Conservation (phyloP, 2,113 vertebrate genomes). For the Ascaphus truei region DNA sequence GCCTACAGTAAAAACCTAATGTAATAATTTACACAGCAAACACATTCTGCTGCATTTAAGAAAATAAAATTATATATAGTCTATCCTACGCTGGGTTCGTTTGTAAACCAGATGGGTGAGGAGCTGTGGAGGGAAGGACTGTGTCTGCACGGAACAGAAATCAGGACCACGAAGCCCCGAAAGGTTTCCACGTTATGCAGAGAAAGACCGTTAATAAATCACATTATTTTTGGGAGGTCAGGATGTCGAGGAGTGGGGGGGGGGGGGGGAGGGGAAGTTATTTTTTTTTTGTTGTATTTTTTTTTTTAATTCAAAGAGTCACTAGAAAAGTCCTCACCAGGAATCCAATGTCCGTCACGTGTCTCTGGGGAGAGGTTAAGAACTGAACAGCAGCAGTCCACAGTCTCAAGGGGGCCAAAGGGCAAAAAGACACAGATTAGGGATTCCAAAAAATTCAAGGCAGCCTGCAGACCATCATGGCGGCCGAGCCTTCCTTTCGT, state of each 20-base stretch:
- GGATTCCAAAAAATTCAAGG: conserved; percentile 50
- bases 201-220: conserved; percentile 41
- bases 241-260: conserved; percentile 29
- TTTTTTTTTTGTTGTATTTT: neutral
- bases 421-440: conserved; percentile 42
- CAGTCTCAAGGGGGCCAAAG: conserved; percentile 44
- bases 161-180: conserved; percentile 54
- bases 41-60: conserved; percentile 43
- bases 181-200: conserved; percentile 43
- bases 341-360: conserved; percentile 5
- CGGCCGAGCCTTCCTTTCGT: conserved; percentile 9
- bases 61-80: conserved; percentile 39
- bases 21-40: conserved; percentile 44
- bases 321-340: conserved; percentile 38
- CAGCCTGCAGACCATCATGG: conserved; percentile 53
- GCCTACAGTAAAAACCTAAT: conserved; percentile 41
- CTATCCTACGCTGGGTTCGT: conserved; percentile 18
- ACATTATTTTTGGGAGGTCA: conserved; percentile 39
- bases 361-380: conserved; percentile 34
- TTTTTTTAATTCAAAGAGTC: conserved; percentile 55
- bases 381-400: conserved; percentile 45
- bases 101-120: conserved; percentile 36
- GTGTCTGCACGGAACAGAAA: conserved; percentile 39
- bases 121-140: conserved; percentile 40
- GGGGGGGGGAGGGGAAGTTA: conserved; percentile 18